Percentiles rank a stretch among this genome's conserved stretches.
Evolutionary conservation across 2,888 invertebrate genomes (phyloP).

Genomic region (Yponomeuta cagnagella): DNA sequence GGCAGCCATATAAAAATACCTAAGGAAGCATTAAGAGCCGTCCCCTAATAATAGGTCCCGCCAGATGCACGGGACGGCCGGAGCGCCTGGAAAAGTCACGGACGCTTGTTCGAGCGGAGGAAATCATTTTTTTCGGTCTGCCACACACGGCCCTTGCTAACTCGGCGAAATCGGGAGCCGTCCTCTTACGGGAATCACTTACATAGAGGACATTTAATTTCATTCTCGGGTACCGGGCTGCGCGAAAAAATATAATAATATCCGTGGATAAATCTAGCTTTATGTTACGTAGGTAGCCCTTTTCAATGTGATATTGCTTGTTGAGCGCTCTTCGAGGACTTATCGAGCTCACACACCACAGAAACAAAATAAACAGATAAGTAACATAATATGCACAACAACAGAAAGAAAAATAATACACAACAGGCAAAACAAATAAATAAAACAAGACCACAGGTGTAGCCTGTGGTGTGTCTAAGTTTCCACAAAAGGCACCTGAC

Average conservation of each 20-base stretch:
- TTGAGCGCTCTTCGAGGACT: slow-evolving; percentile 5
- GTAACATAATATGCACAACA: no score
- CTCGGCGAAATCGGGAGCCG: slow-evolving; percentile 60
- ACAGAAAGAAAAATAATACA: no score
- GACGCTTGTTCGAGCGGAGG: slow-evolving; percentile 66
- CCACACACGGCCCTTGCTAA: slow-evolving; percentile 71
- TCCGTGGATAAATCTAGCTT: slow-evolving; percentile 10
- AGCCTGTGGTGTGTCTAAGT: no score
- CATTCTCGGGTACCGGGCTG: slow-evolving; percentile 30
- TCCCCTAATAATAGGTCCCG: slow-evolving; percentile 73
- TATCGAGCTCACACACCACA: not conserved
- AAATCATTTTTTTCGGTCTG: slow-evolving; percentile 75
- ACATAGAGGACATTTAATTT: slow-evolving; percentile 43
- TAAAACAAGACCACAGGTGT: no score
- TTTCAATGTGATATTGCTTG: not conserved
- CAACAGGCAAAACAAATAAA: no score
- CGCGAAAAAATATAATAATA: slow-evolving; percentile 22
- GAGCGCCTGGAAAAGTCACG: slow-evolving; percentile 66
- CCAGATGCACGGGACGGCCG: slow-evolving; percentile 72
- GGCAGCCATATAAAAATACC: slow-evolving; percentile 70
- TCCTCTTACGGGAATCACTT: slow-evolving; percentile 51
- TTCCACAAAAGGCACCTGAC: no score
- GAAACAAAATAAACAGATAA: no score
- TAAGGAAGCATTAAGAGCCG: slow-evolving; percentile 71
- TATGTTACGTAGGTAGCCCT: slow-evolving; percentile 12